Evolutionary conservation across 2,113 vertebrate genomes (phyloP), one percentile per base, ranked within the genome.

Genomic region (Thalassarche chlororhynchos): DNA sequence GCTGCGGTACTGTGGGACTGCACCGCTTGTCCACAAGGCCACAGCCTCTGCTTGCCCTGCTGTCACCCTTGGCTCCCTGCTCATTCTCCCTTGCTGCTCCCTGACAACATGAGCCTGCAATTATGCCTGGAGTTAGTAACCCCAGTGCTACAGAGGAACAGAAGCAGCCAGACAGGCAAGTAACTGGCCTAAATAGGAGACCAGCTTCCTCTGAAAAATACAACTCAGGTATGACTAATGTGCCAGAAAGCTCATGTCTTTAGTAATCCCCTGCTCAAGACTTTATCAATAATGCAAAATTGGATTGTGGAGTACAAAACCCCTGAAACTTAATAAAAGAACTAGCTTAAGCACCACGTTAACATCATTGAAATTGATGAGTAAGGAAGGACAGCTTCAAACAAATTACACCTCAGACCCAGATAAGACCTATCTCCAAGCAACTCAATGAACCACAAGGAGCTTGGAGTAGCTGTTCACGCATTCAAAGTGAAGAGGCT

Each of bases 231-330:
- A 84, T 76, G 81, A 93, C 91, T 94, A 82, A 97, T 83, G 84
- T 7, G 1, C 47, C 81, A 85, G 84, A 82, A 91, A 93, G 91
- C 95, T 95, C 78, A 25, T 49, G 74, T 86, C 94, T 95, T 79
- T 19, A 94, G 72, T 94, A 97, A 96, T 96, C 87, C 89, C 70
- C 93, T 85, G 84, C 93, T 96, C 78, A 82, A 95, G 74, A 85
- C 81, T 91, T 94, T 69, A 96, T 96, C 87, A 97, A 96, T 95
- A 94, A 96, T 96, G 93, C 84, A 96, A 60, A 94, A 91, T 85
- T 93, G 91, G 89, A 96, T 69, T 95, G 93, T 79, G 81, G 78
- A 97, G 87, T 65, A 87, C 89, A 94, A 96, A 95, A 12, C 74
- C 87, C 31, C 57, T 65, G 89, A 92, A 97, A 97, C 74, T 85